Conservation (phyloP, 2,113 vertebrate genomes). For the Nerophis lumbriciformis region DNA sequence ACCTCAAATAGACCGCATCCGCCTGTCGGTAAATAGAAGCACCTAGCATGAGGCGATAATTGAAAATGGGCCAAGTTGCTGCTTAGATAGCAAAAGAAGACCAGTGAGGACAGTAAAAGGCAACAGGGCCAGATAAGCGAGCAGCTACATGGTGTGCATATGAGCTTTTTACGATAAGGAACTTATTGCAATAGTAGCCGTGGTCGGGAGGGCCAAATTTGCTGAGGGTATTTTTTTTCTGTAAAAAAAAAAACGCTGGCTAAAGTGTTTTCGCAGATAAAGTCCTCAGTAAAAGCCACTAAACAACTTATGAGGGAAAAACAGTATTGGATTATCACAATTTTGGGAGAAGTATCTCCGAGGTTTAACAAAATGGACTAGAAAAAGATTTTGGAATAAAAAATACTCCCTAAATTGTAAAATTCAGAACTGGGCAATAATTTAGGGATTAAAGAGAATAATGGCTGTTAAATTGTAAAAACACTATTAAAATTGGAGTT, state of each 20-base stretch:
- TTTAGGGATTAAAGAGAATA: too few species aligned
- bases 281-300: not conserved
- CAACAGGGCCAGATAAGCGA: constrained; percentile 34
- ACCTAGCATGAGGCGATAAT: constrained; percentile 16
- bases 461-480: too few species aligned
- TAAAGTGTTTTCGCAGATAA: too few species aligned
- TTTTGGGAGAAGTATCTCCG: too few species aligned
- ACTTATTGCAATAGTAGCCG: constrained; percentile 2
- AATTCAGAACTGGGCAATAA: too few species aligned
- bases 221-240: constrained; percentile 7
- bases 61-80: constrained; percentile 18
- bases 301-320: too few species aligned
- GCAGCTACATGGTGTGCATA: constrained; percentile 31
- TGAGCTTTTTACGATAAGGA: constrained; percentile 28
- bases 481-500: too few species aligned
- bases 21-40: not conserved
- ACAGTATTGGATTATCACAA: too few species aligned
- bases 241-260: not conserved
- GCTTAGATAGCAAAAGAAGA: too few species aligned
- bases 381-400: too few species aligned
- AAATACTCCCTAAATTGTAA: too few species aligned
- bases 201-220: constrained; percentile 20
- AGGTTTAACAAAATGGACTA: too few species aligned
- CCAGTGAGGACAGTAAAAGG: constrained; percentile 29
- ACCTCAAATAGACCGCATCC: not conserved